A percentile compares a stretch with the other conserved stretches of the same genome.
Evolutionary conservation across 1,140 invertebrate genomes (phyloP).

Genomic region (Euschistus heros): DNA sequence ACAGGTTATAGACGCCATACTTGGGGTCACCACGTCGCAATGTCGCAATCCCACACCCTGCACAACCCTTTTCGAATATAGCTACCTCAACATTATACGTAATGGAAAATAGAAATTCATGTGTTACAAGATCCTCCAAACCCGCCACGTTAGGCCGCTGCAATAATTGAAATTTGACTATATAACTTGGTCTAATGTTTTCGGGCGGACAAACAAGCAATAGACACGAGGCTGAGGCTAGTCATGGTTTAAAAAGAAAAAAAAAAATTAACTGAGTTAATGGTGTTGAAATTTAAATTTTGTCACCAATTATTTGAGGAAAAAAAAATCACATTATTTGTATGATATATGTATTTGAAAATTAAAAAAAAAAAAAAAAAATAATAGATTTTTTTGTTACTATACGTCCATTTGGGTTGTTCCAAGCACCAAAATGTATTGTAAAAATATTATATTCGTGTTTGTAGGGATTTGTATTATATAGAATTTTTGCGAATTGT

Average conservation of each 20-base stretch:
- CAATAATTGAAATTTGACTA: too few relatives aligned
- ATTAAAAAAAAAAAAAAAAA: slow-evolving; percentile 1
- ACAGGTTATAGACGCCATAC: too few relatives aligned
- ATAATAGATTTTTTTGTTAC: slow-evolving; percentile 22
- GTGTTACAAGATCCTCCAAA: too few relatives aligned
- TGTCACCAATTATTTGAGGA: slow-evolving; percentile 3
- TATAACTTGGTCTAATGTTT: too few relatives aligned
- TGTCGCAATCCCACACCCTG: too few relatives aligned
- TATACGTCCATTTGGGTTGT: slow-evolving; percentile 27
- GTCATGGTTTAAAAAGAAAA: slow-evolving; percentile 19
- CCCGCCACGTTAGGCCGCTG: too few relatives aligned
- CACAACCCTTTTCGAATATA: too few relatives aligned
- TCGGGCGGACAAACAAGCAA: slow-evolving; percentile 17
- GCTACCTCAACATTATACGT: too few relatives aligned
- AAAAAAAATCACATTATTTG: slow-evolving; percentile 10
- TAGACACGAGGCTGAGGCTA: slow-evolving; percentile 24
- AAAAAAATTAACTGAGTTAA: slow-evolving; percentile 13
- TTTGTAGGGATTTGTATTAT: slow-evolving; percentile 25
- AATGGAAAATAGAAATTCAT: too few relatives aligned
- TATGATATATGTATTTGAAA: slow-evolving; percentile 13
- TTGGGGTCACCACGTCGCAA: too few relatives aligned
- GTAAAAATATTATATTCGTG: slow-evolving; percentile 21
- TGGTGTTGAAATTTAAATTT: slow-evolving; percentile 16
- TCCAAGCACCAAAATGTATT: slow-evolving; percentile 22
- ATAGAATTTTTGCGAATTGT: slow-evolving; percentile 19